Evolutionary conservation across 2,888 invertebrate genomes (phyloP).

Genomic region (Sinelater perroti): DNA sequence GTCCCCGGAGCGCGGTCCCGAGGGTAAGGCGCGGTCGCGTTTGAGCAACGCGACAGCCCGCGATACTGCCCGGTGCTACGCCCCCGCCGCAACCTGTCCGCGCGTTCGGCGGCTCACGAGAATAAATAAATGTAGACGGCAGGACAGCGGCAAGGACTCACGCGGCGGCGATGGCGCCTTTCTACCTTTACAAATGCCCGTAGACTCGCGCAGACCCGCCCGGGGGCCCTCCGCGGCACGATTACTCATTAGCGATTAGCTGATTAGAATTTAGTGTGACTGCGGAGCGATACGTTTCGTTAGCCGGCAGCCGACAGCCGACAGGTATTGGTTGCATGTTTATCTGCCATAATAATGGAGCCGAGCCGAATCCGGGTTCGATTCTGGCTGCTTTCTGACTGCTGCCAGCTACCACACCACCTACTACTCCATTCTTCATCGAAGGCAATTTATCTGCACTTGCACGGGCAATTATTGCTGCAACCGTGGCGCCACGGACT

Average conservation of each 20-base stretch:
- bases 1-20: slow-evolving; percentile 40
- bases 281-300: slow-evolving; percentile 36
- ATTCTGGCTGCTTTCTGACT: slow-evolving; percentile 3
- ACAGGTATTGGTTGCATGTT: slow-evolving; percentile 32
- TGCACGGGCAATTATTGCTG: too few relatives aligned
- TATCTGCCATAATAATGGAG: slow-evolving; percentile 27
- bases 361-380: slow-evolving; percentile 15
- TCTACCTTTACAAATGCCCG: slow-evolving; percentile 31
- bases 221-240: slow-evolving; percentile 25
- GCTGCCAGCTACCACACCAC: slow-evolving; percentile 17
- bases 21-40: slow-evolving; percentile 49
- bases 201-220: slow-evolving; percentile 27
- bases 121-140: slow-evolving; percentile 38
- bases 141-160: slow-evolving; percentile 18
- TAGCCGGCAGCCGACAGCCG: slow-evolving; percentile 23
- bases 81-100: slow-evolving; percentile 50
- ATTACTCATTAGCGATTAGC: slow-evolving; percentile 42
- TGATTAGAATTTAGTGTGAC: slow-evolving; percentile 41
- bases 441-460: too few relatives aligned
- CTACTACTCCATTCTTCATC: too few relatives aligned
- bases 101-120: slow-evolving; percentile 43
- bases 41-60: slow-evolving; percentile 49
- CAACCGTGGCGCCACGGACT: too few relatives aligned
- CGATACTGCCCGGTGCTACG: slow-evolving; percentile 46
- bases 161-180: slow-evolving; percentile 22